Conservation (phyloP, 2,797 vertebrate species). For the Myiotriccus ornatus region DNA sequence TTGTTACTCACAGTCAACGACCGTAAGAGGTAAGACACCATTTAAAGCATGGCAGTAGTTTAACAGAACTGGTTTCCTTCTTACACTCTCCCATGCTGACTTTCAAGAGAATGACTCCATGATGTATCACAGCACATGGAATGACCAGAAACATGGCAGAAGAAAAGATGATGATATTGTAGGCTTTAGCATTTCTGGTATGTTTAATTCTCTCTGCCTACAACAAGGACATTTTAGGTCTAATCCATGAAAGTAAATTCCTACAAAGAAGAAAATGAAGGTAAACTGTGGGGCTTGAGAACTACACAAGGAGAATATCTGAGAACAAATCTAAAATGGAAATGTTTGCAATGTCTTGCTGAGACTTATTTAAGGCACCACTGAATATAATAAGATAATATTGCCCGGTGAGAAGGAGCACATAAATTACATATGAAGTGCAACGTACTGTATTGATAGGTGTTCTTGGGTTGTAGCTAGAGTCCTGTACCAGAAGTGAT, state of each 20-base stretch:
- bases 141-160: background rate
- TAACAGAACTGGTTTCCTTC: background rate
- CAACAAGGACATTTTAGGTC: background rate
- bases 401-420: background rate
- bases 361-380: background rate
- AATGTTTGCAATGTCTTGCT: background rate
- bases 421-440: background rate
- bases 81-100: background rate
- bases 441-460: background rate
- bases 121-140: background rate
- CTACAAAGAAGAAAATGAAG: background rate
- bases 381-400: background rate
- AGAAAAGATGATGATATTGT: background rate
- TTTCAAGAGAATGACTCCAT: background rate
- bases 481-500: background rate
- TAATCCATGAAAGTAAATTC: background rate
- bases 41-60: background rate
- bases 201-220: background rate
- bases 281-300: background rate
- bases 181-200: background rate
- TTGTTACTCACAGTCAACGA: background rate
- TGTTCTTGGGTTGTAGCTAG: background rate
- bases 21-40: background rate
- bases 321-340: background rate
- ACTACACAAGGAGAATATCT: background rate